Evolutionary conservation across 2,888 invertebrate genomes (phyloP), one percentile per base, ranked within the genome.

Genomic region (Aproaerema taeniolella): DNA sequence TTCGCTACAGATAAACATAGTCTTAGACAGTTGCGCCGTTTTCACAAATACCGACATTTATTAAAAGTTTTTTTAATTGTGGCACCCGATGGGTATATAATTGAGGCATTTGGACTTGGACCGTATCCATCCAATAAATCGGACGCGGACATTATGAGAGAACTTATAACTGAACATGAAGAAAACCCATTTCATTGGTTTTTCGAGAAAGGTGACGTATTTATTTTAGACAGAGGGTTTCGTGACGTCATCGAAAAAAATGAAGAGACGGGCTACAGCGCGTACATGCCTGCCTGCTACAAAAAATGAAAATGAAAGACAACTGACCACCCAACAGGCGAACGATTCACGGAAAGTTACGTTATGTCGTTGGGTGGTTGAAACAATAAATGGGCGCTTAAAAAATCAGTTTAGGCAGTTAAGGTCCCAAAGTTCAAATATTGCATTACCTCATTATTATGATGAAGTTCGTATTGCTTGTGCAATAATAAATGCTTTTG

Each of bases 341-440:
- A 41, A 43, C 11, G 17, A 33, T 12, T 33, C 39, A 1, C 14
- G 39, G 9, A 25, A 25, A 30, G 39, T 43, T 1, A 43, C 43
- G 0, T 4, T 40, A 8, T 37, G 40, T n/a, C 43, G 43, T n/a
- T 43, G 43, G 43, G 40, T 37, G 10, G 43, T 43, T 1, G 43
- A 43, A 33, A 25, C 26, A 1, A 14, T 37, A 2, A 43, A 43
- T 17, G 39, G 42, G 3, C 30, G 41, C 10, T 29, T 39, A 16
- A 42, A 42, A 34, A 38, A 34, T 11, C 34, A 38, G n/a, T 26
- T 26, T n/a, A 26, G n/a, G 26, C 8, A 9, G 26, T 26, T 26
- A n/a, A 5, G 26, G n/a, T n/a, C 3, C 6, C 6, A 26, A 26
- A 9, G n/a, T 26, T 26, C n/a, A 9, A 26, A 26, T 26, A 26